A percentile compares a stretch with the other conserved stretches of the same genome.
These are phyloP conservation scores for Cynopterus sphinx DNA, from an alignment of 2,797 vertebrate species.

Conservation along the genomic window DNA sequence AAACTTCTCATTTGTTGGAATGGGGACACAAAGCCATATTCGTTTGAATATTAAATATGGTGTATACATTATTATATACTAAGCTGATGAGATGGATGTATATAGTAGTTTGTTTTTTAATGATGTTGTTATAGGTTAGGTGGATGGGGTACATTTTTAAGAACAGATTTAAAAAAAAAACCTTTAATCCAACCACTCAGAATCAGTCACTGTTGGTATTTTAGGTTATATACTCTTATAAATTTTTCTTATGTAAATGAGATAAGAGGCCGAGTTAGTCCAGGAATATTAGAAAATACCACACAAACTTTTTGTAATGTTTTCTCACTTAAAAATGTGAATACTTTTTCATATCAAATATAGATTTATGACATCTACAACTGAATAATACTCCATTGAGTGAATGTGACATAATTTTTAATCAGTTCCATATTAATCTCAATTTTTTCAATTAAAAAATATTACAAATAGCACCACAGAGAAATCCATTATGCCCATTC, in stretches of 20 bases:
- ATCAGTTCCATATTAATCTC: neutral
- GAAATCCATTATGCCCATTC: neutral
- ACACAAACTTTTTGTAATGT: neutral
- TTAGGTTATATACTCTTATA: neutral
- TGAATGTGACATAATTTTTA: neutral
- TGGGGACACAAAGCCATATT: neutral
- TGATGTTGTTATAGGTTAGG: neutral
- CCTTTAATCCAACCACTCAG: slow-evolving; percentile 15
- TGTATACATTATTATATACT: neutral
- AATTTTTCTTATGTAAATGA: neutral
- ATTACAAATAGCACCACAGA: neutral
- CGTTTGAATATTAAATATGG: neutral
- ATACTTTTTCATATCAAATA: neutral
- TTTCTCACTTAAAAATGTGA: neutral
- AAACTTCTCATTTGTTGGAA: neutral
- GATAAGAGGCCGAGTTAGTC: neutral
- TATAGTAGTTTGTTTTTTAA: neutral
- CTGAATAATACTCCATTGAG: neutral
- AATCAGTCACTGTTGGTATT: neutral
- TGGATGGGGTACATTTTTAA: neutral
- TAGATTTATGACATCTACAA: neutral
- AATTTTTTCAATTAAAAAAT: slow-evolving; percentile 9
- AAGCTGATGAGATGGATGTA: neutral
- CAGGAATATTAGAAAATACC: neutral
- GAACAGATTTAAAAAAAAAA: neutral